Evolutionary conservation across 2,113 vertebrate species (phyloP).

Genomic region (Lota lota): DNA sequence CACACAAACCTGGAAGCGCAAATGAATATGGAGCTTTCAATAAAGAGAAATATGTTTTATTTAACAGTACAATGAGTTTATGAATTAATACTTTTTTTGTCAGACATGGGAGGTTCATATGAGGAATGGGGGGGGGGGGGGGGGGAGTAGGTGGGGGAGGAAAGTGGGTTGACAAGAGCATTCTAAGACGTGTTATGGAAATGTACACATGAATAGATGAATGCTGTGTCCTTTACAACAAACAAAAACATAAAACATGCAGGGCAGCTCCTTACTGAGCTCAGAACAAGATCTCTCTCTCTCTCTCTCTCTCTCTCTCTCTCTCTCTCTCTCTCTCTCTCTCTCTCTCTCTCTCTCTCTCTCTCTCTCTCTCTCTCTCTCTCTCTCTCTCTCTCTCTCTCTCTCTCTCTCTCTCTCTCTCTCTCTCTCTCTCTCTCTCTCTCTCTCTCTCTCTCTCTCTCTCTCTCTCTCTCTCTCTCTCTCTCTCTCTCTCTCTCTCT

Average conservation of each 20-base stretch:
- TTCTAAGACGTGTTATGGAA: slow-evolving; percentile 36
- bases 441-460: too few species aligned
- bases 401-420: too few species aligned
- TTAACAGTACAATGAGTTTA: slow-evolving; percentile 75
- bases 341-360: too few species aligned
- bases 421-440: too few species aligned
- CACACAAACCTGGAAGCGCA: too few species aligned
- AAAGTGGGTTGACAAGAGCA: slow-evolving; percentile 46
- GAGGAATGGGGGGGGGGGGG: slow-evolving; percentile 28
- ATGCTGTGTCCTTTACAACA: slow-evolving; percentile 10
- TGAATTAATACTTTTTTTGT: slow-evolving; percentile 71
- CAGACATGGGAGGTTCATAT: slow-evolving; percentile 46
- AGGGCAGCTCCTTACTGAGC: slow-evolving; percentile 53
- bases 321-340: too few species aligned
- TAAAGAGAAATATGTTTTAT: slow-evolving; percentile 69
- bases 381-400: too few species aligned
- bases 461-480: too few species aligned
- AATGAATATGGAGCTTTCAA: slow-evolving; percentile 37
- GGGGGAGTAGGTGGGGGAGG: too few species aligned
- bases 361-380: too few species aligned
- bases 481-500: too few species aligned
- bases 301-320: background rate
- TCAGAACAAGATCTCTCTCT: slow-evolving; percentile 13
- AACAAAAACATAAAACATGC: slow-evolving; percentile 51
- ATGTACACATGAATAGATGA: slow-evolving; percentile 54